Conservation (phyloP, 2,113 vertebrate genomes). For the Dolichallabes microphthalmus region DNA sequence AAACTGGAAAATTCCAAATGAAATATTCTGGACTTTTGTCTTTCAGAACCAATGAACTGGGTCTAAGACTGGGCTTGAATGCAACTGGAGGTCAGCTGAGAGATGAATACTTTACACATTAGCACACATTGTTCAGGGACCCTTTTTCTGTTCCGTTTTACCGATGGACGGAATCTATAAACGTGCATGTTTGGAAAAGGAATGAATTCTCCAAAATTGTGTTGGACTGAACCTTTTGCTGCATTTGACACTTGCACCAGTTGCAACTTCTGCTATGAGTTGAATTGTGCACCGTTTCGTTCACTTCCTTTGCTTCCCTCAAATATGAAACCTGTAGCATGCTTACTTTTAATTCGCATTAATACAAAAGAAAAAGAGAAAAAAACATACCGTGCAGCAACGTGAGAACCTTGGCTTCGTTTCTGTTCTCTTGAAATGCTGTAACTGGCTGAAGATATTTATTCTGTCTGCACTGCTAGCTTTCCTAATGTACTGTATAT, state of each 20-base stretch:
- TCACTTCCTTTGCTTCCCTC: background rate
- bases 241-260: background rate
- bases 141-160: background rate
- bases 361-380: background rate
- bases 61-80: conserved; percentile 17
- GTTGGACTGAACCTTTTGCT: background rate
- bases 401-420: conserved; percentile 33
- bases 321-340: conserved; percentile 44
- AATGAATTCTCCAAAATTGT: conserved; percentile 4
- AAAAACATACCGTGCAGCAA: background rate
- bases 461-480: conserved; percentile 44
- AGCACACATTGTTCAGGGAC: conserved; percentile 25
- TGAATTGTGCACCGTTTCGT: background rate
- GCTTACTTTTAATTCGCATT: conserved; percentile 29
- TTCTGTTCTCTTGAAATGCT: conserved; percentile 43
- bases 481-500: conserved; percentile 36
- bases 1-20: background rate
- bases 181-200: background rate
- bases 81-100: background rate
- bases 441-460: conserved; percentile 45
- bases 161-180: background rate
- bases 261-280: background rate
- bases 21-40: conserved; percentile 1
- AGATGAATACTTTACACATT: background rate
- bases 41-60: conserved; percentile 24